phyloP scores from a whole-genome alignment of 2,888 invertebrate genomes.

The Epinotia bilunana region DNA sequence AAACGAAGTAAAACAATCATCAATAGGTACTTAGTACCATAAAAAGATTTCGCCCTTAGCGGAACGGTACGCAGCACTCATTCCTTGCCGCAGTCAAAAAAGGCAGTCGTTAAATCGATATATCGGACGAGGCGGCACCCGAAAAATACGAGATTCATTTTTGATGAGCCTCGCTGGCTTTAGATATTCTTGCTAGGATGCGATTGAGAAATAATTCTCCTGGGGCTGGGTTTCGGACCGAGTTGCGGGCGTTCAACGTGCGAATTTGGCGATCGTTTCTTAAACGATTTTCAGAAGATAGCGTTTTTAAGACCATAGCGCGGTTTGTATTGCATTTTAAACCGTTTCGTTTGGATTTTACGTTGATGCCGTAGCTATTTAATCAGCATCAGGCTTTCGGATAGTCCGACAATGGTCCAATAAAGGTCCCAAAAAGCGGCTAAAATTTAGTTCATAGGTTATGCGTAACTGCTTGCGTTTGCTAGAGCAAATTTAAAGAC shows the following conservation, averaged over 20 bases:
- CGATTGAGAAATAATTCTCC: conserved; percentile 64
- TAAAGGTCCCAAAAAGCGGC: not conserved
- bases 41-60: not conserved
- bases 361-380: not conserved
- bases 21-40: not conserved
- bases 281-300: not conserved
- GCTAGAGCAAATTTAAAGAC: no score
- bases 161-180: conserved; percentile 59
- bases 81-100: conserved; percentile 44
- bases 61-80: conserved; percentile 13
- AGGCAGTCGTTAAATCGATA: conserved; percentile 49
- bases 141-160: conserved; percentile 61
- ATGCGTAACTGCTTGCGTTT: not conserved
- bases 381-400: not conserved
- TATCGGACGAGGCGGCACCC: conserved; percentile 48
- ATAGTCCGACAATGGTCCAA: not conserved
- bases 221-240: conserved; percentile 15
- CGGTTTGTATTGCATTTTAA: not conserved
- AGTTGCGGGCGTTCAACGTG: conserved; percentile 10
- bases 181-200: conserved; percentile 60
- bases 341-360: not conserved
- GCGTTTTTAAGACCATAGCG: not conserved
- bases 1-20: not conserved
- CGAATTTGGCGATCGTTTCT: not conserved
- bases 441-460: not conserved